phyloP scores from a whole-genome alignment of 2,888 invertebrate species.

The Antheraea assamensis region DNA sequence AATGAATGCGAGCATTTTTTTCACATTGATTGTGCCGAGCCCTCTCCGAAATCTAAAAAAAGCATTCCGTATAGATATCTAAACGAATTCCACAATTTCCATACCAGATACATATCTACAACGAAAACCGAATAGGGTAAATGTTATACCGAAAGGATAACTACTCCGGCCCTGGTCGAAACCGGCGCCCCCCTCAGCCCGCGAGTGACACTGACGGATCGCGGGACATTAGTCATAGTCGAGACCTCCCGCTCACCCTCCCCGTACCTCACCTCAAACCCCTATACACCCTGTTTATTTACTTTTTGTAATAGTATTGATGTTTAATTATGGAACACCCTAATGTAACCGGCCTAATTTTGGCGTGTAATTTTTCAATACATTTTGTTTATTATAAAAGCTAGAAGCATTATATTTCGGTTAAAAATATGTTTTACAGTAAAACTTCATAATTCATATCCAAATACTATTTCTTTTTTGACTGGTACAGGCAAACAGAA shows the following conservation, averaged over 20 bases:
- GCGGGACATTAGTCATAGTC: constrained; percentile 87
- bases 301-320: constrained; percentile 82
- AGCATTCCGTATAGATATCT: constrained; percentile 34
- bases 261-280: constrained; percentile 74
- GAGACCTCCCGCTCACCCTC: constrained; percentile 62
- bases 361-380: constrained; percentile 66
- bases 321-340: constrained; percentile 81
- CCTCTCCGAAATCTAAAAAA: constrained; percentile 15
- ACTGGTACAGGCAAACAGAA: neutral
- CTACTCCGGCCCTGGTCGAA: constrained; percentile 71
- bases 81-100: constrained; percentile 62
- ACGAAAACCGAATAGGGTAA: constrained; percentile 62
- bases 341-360: constrained; percentile 71
- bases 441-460: neutral
- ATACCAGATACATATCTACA: constrained; percentile 71
- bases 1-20: neutral
- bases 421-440: neutral
- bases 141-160: constrained; percentile 76
- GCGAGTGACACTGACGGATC: constrained; percentile 86
- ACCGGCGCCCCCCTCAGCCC: constrained; percentile 69
- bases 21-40: neutral
- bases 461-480: neutral
- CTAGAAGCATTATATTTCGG: neutral
- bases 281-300: constrained; percentile 79
- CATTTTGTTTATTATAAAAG: constrained; percentile 24